These are phyloP conservation scores for Cerastis rubricosa DNA, from an alignment of 2,888 invertebrate species.

Conservation along the genomic window DNA sequence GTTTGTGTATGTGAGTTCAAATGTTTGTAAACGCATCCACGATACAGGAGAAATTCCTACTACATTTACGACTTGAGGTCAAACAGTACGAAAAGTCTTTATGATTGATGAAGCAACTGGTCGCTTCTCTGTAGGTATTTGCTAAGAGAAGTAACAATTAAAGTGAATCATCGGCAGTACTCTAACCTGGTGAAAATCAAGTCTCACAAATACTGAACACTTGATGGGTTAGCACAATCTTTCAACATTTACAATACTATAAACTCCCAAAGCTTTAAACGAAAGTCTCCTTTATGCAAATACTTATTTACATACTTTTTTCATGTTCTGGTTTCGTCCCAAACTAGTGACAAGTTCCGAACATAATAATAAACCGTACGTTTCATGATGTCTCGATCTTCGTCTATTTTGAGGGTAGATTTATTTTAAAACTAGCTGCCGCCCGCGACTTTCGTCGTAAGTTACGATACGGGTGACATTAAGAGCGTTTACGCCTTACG, in stretches of 20 bases:
- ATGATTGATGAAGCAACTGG: background rate
- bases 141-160: background rate
- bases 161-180: background rate
- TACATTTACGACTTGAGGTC: too few relatives aligned
- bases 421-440: too few relatives aligned
- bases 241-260: conserved; percentile 37
- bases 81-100: too few relatives aligned
- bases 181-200: background rate
- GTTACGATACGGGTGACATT: too few relatives aligned
- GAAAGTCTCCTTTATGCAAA: conserved; percentile 49
- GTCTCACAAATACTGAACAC: conserved; percentile 1
- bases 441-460: too few relatives aligned
- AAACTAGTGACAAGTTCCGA: conserved; percentile 55
- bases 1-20: too few relatives aligned
- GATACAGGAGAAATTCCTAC: too few relatives aligned
- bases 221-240: conserved; percentile 26
- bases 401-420: conserved; percentile 46
- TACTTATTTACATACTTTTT: conserved; percentile 63
- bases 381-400: conserved; percentile 43
- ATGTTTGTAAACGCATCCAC: too few relatives aligned
- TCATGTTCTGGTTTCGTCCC: conserved; percentile 52
- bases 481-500: too few relatives aligned
- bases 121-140: background rate
- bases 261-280: conserved; percentile 52
- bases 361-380: conserved; percentile 59